phyloP scores from a whole-genome alignment of 1,140 invertebrate species.

The Drosophila melanica region DNA sequence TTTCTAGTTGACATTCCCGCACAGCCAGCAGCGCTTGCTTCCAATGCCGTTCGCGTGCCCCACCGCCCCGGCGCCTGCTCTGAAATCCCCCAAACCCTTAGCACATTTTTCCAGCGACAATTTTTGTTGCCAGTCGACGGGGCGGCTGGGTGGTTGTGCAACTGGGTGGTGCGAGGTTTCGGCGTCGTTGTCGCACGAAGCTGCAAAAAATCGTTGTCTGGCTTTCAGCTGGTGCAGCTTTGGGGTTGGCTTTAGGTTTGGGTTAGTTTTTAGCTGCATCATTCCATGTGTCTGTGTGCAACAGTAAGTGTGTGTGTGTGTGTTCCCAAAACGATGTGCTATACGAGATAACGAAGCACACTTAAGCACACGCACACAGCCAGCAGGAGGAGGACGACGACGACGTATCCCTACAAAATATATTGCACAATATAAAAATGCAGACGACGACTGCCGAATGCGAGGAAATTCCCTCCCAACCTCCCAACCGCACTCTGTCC shows the following conservation, averaged over 20 bases:
- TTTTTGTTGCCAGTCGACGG: slow-evolving; percentile 69
- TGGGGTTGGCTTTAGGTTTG: slow-evolving; percentile 58
- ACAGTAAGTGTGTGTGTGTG: slow-evolving; percentile 39
- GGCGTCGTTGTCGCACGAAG: slow-evolving; percentile 67
- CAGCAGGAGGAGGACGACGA: slow-evolving; percentile 10
- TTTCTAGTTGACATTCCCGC: slow-evolving; percentile 81
- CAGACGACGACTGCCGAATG: slow-evolving; percentile 79
- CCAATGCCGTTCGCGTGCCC: slow-evolving; percentile 40
- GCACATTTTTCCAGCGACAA: slow-evolving; percentile 82
- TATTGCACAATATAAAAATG: slow-evolving; percentile 82
- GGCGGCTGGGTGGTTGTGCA: neutral
- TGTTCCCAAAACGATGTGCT: slow-evolving; percentile 81
- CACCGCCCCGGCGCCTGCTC: neutral
- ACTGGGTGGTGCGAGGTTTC: slow-evolving; percentile 21
- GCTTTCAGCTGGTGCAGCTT: slow-evolving; percentile 61
- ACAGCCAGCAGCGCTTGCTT: slow-evolving; percentile 61
- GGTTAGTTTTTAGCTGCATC: slow-evolving; percentile 65
- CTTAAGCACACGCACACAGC: slow-evolving; percentile 71
- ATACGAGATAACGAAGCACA: slow-evolving; percentile 81
- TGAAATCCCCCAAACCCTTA: slow-evolving; percentile 60
- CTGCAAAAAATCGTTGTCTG: slow-evolving; percentile 74
- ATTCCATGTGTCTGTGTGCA: slow-evolving; percentile 34
- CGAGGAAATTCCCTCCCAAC: slow-evolving; percentile 6
- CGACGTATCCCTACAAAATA: slow-evolving; percentile 73
- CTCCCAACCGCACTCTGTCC: neutral